phyloP scores from a whole-genome alignment of 2,888 invertebrate genomes.

The Calameuta pallipes region DNA sequence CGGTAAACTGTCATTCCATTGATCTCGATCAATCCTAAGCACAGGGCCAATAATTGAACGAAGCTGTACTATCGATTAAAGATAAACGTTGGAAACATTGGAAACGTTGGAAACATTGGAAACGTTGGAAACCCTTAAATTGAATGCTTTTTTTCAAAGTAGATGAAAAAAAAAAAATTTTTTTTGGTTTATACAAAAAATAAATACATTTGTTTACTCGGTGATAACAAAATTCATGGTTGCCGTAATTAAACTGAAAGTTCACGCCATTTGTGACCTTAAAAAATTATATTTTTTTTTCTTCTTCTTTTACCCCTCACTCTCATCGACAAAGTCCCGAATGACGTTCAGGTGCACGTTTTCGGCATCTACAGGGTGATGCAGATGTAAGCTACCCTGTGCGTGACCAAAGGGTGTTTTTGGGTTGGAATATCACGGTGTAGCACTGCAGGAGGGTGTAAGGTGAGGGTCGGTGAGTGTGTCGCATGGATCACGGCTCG shows the following conservation, averaged over 20 bases:
- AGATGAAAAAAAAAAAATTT: not conserved
- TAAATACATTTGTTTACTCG: too few relatives aligned
- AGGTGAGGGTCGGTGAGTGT: not conserved
- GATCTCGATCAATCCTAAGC: not conserved
- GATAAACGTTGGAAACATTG: not conserved
- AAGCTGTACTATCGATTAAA: not conserved
- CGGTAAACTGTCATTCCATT: not conserved
- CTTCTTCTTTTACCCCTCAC: not conserved
- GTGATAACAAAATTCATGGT: too few relatives aligned
- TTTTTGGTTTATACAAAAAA: not conserved
- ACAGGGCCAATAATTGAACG: not conserved
- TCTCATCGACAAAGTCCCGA: not conserved
- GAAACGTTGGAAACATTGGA: too few relatives aligned
- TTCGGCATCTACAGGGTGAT: conserved; percentile 5
- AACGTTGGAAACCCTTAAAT: too few relatives aligned
- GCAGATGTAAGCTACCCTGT: conserved; percentile 24
- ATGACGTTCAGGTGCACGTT: conserved; percentile 22
- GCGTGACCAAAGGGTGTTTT: conserved; percentile 43
- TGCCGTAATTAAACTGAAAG: not conserved
- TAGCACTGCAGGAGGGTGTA: not conserved
- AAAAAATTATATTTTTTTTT: not conserved
- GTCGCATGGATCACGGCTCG: not conserved
- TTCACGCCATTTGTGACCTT: not conserved
- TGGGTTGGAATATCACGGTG: not conserved
- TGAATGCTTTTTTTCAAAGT: not conserved